Evolutionary conservation across 2,797 vertebrate species (phyloP).

Genomic region (Aeoliscus strigatus): DNA sequence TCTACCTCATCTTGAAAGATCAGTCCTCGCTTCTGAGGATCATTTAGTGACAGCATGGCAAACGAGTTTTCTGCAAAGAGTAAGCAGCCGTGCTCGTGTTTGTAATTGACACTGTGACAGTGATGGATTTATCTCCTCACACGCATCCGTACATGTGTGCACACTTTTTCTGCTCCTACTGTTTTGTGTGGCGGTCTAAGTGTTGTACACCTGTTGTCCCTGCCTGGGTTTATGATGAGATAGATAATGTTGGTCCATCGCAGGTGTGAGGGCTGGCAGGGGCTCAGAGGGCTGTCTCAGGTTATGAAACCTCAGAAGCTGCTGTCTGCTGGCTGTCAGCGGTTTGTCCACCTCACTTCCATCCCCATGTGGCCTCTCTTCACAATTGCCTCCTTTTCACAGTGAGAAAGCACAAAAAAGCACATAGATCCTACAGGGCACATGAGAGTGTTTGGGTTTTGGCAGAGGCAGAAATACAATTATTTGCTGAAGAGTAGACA

Average conservation of each 20-base stretch:
- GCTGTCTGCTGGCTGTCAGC: conserved; percentile 64
- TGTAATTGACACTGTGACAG: neutral
- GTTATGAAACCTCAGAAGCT: conserved; percentile 72
- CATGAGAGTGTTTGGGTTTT: conserved; percentile 9
- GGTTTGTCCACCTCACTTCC: conserved; percentile 34
- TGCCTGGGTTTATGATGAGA: conserved; percentile 67
- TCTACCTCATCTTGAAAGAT: neutral
- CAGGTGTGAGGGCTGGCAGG: conserved; percentile 66
- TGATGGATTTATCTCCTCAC: neutral
- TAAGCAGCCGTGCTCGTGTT: neutral
- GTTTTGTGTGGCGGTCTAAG: conserved; percentile 51
- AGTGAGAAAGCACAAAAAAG: neutral
- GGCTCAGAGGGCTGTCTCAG: conserved; percentile 61
- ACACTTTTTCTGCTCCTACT: conserved; percentile 18
- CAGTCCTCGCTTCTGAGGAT: conserved; percentile 13
- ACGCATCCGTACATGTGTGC: conserved; percentile 1
- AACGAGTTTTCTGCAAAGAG: neutral
- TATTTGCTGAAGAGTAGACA: too few species aligned
- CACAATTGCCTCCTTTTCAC: conserved; percentile 6
- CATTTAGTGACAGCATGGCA: neutral
- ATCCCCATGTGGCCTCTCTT: conserved; percentile 37
- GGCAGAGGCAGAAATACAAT: conserved; percentile 2
- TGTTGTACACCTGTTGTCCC: conserved; percentile 67
- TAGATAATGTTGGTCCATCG: conserved; percentile 72
- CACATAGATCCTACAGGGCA: conserved; percentile 4